Percentiles rank a stretch among this genome's conserved stretches.
Conservation (phyloP, 2,888 invertebrate genomes). For the Callimorpha dominula region DNA sequence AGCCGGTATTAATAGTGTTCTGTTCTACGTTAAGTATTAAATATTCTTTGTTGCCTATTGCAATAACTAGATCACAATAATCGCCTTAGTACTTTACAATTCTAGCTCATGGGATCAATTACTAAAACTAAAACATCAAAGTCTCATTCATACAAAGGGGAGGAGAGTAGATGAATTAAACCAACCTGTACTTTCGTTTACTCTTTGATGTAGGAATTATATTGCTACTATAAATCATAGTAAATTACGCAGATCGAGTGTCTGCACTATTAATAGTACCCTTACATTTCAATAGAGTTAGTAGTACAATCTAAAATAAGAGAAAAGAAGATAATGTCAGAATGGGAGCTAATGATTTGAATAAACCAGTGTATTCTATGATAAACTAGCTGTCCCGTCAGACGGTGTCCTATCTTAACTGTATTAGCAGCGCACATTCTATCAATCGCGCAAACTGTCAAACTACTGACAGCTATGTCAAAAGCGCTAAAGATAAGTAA, state of each 20-base stretch:
- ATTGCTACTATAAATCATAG: constrained; percentile 13
- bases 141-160: neutral
- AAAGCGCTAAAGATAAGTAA: too few species aligned
- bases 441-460: too few species aligned
- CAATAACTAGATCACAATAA: too few species aligned
- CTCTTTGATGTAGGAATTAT: constrained; percentile 19
- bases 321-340: neutral
- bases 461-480: too few species aligned
- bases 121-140: constrained; percentile 1
- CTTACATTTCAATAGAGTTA: neutral
- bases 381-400: too few species aligned
- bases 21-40: too few species aligned
- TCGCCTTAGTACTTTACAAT: neutral
- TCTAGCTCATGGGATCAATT: neutral
- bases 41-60: too few species aligned
- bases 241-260: constrained; percentile 8
- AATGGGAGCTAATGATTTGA: neutral
- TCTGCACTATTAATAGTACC: constrained; percentile 15
- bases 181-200: constrained; percentile 2
- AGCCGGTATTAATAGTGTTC: too few species aligned
- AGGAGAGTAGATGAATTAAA: neutral
- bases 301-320: neutral
- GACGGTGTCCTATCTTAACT: too few species aligned
- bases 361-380: too few species aligned
- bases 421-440: too few species aligned